Evolutionary conservation across 1,140 invertebrate genomes (phyloP), one percentile per base, ranked within the genome.

Genomic region (Microplitis demolitor): DNA sequence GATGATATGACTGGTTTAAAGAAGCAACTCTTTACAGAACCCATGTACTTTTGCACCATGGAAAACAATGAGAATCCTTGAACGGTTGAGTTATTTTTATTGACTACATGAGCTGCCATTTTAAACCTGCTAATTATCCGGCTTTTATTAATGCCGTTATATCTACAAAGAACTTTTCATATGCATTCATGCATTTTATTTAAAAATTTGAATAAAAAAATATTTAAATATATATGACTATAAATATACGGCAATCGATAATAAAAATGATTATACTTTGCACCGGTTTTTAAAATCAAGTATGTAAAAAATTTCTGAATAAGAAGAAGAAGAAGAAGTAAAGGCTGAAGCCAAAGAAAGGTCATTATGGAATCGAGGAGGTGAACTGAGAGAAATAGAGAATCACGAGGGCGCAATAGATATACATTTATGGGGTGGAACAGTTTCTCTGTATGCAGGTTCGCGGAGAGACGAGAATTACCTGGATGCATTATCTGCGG

Each of bases 391-490:
- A 14, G 54, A 56, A 16, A 58, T 72, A 77, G 78, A 79, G 77
- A 78, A 73, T 78, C 77, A 75, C 73, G 76, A 69, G 72, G 77
- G 77, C 70, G 75, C 73, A 74, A 71, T 74, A 75, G 64, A 67
- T 66, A 69, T 76, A 73, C 67, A 63, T 73, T 74, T 74, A 72
- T 69, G 73, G 77, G 76, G 76, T 79, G 72, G 76, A 79, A 79
- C 72, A 66, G 4, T 79, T 79, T 71, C 16, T 70, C 67, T 71
- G 72, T 24, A 58, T 58, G 1, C 14, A 58, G 24, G n/a, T 74
- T 76, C 69, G 24, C 72, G 76, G 76, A 69, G 76, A 78, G 73
- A 77, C 71, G 37, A 39, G 5, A 39, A 39, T 39, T 39, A 39
- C 37, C 37, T 39, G 16, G 50, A 14, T 4, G 4, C 58, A 31